Evolutionary conservation across 2,888 invertebrate genomes (phyloP), one percentile per base, ranked within the genome.

Genomic region (Cartodere bifasciata): DNA sequence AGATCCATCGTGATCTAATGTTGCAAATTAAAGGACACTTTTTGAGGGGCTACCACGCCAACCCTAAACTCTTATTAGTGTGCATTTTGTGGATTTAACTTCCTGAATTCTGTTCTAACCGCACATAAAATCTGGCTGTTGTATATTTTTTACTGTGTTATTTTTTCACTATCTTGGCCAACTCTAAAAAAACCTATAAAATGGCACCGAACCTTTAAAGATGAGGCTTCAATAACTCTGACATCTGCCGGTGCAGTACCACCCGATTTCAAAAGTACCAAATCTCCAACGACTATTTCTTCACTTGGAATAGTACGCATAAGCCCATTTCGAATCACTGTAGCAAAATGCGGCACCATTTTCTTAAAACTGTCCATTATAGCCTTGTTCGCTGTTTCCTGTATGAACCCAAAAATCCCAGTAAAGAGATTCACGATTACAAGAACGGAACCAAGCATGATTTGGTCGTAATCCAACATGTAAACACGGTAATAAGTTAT

Each of bases 181-280:
- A n/a, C n/a, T n/a, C n/a, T n/a, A 4, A 15, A 16, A 5, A 26
- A 4, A 26, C 11, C 11, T 13, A n/a, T 13, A 16, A 5, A n/a
- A n/a, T n/a, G n/a, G n/a, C n/a, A n/a, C n/a, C n/a, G 23, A 0
- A 70, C 70, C 58, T 80, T 77, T 42, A 82, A 68, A 10, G 71
- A 68, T 32, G 63, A 63, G 9, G 72, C 62, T 30, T 65, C 59
- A 21, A 78, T 68, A 37, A 91, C 67, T 36, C 90, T 68, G 16
- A 87, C 69, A 56, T 91, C 90, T 1, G 88, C 90, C 1, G 90
- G 90, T 2, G 91, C 75, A 25, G 85, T 68, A 50, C 87, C 83
- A 6, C 90, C 90, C 28, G 78, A 72, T 43, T 68, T 70, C 48
- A 90, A 75, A 47, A 83, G 78, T 3, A 88, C 78, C 33, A 90